Evolutionary conservation across 2,113 vertebrate species (phyloP).

Genomic region (Chelonoidis abingdonii): DNA sequence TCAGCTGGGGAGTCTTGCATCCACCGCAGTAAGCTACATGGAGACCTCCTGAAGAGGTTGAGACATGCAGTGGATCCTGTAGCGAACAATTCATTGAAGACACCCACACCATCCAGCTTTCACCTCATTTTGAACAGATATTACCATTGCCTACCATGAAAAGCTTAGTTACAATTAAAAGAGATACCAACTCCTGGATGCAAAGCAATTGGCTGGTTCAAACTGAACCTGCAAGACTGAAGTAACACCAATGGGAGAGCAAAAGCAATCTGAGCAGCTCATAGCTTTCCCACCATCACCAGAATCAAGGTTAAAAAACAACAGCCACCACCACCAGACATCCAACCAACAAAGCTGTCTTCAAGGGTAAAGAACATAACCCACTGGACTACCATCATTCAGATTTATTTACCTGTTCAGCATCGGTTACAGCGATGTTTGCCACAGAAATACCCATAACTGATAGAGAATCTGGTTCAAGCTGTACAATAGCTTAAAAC

Average conservation of each 20-base stretch:
- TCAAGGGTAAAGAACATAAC: not conserved
- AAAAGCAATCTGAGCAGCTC: not conserved
- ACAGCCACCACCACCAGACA: not conserved
- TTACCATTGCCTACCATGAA: no score
- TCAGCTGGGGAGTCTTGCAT: not conserved
- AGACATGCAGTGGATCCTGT: not conserved
- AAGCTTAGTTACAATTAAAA: no score
- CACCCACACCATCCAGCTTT: no score
- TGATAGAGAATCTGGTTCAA: not conserved
- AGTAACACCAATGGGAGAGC: not conserved
- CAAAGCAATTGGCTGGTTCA: no score
- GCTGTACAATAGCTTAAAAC: not conserved
- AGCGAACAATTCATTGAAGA: not conserved
- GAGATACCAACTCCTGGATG: no score
- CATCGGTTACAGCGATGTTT: not conserved
- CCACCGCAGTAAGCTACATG: not conserved
- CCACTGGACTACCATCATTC: not conserved
- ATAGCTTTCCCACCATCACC: not conserved
- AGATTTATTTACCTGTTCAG: not conserved
- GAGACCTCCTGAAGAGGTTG: not conserved
- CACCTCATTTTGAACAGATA: no score
- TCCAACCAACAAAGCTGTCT: not conserved
- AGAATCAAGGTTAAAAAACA: not conserved
- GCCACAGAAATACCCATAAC: accelerated
- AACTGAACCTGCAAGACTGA: no score